These are phyloP conservation scores for Sturnira hondurensis DNA, from an alignment of 2,113 vertebrate genomes.

Conservation along the genomic window DNA sequence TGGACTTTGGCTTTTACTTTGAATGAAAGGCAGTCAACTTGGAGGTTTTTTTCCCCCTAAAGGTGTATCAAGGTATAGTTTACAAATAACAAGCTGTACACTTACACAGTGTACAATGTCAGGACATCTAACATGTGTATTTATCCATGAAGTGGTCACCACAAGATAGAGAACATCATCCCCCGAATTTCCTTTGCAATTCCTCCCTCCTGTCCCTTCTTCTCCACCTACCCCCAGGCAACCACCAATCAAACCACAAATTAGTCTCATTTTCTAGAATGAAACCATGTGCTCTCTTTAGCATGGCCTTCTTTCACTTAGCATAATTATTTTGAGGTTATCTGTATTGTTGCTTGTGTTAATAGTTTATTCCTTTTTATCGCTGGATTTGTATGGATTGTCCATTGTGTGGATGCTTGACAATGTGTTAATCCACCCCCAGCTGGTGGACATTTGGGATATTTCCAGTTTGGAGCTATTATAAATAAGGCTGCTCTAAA, in stretches of 20 bases:
- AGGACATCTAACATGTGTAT: not conserved
- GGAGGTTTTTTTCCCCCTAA: not conserved
- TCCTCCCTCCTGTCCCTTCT: not conserved
- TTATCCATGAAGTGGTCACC: not conserved
- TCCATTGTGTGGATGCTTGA: not conserved
- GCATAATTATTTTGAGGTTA: not conserved
- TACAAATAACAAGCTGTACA: not conserved
- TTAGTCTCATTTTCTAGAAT: not conserved
- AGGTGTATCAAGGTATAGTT: not conserved
- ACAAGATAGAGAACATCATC: not conserved
- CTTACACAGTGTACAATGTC: not conserved
- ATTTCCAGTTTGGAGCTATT: conserved; percentile 12
- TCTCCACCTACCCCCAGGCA: not conserved
- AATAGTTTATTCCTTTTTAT: not conserved
- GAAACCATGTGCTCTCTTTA: not conserved
- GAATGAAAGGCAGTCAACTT: not conserved
- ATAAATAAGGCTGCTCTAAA: not conserved
- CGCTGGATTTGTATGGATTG: not conserved
- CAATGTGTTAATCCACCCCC: not conserved
- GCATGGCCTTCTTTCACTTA: not conserved
- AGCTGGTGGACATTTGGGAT: not conserved
- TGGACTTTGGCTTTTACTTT: not conserved
- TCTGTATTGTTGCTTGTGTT: not conserved
- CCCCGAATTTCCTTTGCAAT: not conserved
- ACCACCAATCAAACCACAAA: not conserved